Evolutionary conservation across 2,113 vertebrate genomes (phyloP), one percentile per base, ranked within the genome.

Genomic region (Spheniscus mendiculus): DNA sequence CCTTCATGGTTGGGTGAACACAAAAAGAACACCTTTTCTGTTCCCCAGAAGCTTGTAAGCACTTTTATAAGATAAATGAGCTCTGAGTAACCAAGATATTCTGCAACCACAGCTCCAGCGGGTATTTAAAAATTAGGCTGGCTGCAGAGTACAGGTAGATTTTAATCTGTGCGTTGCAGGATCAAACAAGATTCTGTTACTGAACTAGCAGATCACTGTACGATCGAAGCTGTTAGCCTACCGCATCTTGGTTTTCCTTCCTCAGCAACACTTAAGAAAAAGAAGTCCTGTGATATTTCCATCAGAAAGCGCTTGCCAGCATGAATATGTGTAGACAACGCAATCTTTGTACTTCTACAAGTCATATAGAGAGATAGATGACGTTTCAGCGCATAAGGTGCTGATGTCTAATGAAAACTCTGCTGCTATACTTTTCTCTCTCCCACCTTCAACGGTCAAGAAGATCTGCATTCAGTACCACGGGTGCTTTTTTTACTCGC

Each of bases 191-290:
- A 67, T 70, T 58, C 9, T 78, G 6, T 32, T 44, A 52, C 29
- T 67, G 78, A 89, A 22, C 47, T 32, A 55, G 40, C 40, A 81
- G 34, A 87, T 34, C 40, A 10, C 36, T 66, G 8, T 20, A 53
- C 0, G 2, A 42, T 34, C 0, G 0, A 77, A 87, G 27, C 3
- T 44, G 29, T 67, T 62, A 38, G 56, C 52, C 44, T 72, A 1
- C 5, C 29, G 23, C 6, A 62, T 65, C 45, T 86, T 10, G 1
- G 4, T 83, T 86, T 88, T 90, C 8, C 23, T 83, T 86, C 34
- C 27, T 83, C 44, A 32, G 21, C 59, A 93, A 49, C 25, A 40
- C 21, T 50, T 59, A 0, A 52, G 42, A 66, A 47, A n/a, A 90
- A 49, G 11, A 69, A 38, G 15, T 53, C 38, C 27, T 59, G 5